A percentile compares a stretch with the other conserved stretches of the same genome.
phyloP scores from a whole-genome alignment of 2,888 invertebrate genomes.

The Himalopsyche anomala region DNA sequence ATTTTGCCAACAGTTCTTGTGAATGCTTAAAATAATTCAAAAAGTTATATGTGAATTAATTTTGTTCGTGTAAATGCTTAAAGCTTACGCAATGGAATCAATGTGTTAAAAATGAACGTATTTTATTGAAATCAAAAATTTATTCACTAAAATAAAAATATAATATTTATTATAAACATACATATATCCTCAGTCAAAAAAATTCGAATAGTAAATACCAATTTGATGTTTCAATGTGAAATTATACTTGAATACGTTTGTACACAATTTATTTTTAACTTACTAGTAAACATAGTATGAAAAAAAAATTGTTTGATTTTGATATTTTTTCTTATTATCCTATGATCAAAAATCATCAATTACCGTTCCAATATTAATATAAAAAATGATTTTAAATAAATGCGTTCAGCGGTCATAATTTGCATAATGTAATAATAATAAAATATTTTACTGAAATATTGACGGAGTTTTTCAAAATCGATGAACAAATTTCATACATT shows the following conservation, averaged over 20 bases:
- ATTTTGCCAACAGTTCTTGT: slow-evolving; percentile 14
- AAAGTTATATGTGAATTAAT: slow-evolving; percentile 46
- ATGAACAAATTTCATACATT: neutral
- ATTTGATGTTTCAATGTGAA: too few relatives aligned
- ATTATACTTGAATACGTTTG: too few relatives aligned
- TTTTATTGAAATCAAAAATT: neutral
- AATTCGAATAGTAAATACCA: too few relatives aligned
- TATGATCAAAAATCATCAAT: too few relatives aligned
- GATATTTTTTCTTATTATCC: neutral
- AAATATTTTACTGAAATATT: neutral
- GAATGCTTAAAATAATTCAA: neutral
- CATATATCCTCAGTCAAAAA: too few relatives aligned
- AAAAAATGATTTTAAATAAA: too few relatives aligned
- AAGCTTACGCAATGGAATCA: slow-evolving; percentile 56
- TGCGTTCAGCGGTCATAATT: too few relatives aligned
- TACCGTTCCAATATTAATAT: too few relatives aligned
- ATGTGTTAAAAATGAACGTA: slow-evolving; percentile 49
- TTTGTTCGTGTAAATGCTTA: slow-evolving; percentile 60
- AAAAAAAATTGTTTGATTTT: neutral
- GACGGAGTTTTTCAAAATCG: neutral
- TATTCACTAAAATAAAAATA: neutral
- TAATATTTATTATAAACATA: too few relatives aligned
- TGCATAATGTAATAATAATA: neutral
- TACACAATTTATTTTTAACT: too few relatives aligned
- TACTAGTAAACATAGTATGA: too few relatives aligned